Percentiles rank a stretch among this genome's conserved stretches.
These are phyloP conservation scores for Lycopodina hypogea DNA, from an alignment of 37 sponge, comb jelly and placozoan species.

Conservation along the genomic window DNA sequence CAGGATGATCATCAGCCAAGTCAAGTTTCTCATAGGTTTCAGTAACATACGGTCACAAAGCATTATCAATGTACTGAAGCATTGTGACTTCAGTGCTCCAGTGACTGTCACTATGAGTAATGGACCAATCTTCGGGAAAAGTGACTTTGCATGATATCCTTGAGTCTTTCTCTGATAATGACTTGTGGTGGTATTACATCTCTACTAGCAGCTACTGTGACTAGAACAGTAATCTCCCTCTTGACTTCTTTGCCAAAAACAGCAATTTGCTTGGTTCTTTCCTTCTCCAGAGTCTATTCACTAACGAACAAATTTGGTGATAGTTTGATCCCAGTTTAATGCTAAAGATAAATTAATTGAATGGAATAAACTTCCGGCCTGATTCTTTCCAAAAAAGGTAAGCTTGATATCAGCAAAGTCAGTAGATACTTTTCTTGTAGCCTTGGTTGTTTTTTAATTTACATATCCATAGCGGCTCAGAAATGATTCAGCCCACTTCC, in stretches of 20 bases:
- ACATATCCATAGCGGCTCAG: not conserved
- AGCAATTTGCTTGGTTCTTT: conserved; percentile 26
- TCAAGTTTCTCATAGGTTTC: not conserved
- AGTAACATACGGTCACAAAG: conserved; percentile 11
- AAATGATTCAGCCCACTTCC: conserved; percentile 30
- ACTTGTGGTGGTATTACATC: not conserved
- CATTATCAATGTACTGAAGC: conserved; percentile 22
- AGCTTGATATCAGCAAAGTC: conserved; percentile 40
- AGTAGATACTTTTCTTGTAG: conserved; percentile 19
- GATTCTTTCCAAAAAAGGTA: conserved; percentile 15
- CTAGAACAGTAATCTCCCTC: conserved; percentile 29
- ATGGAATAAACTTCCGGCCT: not conserved
- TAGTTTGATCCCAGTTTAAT: conserved; percentile 34
- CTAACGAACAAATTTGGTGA: conserved; percentile 12
- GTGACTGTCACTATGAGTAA: not conserved
- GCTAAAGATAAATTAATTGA: not conserved
- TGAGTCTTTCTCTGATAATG: not conserved
- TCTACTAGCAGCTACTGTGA: not conserved
- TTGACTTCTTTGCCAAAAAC: conserved; percentile 35
- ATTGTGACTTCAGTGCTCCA: conserved; percentile 23
- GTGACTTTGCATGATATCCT: conserved; percentile 1
- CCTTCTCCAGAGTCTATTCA: conserved; percentile 22
- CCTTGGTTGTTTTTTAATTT: conserved; percentile 29
- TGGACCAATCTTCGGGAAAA: conserved; percentile 4
- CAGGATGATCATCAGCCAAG: no score